Evolutionary conservation across 2,888 invertebrate genomes (phyloP).

Genomic region (Sepioteuthis lessoniana): DNA sequence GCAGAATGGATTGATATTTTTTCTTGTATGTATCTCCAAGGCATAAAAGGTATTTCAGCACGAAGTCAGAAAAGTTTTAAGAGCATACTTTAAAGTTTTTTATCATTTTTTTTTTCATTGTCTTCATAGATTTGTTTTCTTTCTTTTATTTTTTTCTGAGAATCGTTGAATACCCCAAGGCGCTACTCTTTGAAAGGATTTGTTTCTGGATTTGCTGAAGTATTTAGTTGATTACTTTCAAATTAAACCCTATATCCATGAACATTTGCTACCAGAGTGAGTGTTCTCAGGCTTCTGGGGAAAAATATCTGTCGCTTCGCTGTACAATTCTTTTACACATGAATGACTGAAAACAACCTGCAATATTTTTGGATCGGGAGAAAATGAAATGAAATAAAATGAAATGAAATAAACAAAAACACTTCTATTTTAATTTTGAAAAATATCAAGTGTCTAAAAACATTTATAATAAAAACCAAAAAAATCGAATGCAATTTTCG

Average conservation of each 20-base stretch:
- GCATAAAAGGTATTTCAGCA: no score
- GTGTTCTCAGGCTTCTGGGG: neutral
- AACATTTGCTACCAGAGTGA: neutral
- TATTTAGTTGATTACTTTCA: conserved; percentile 20
- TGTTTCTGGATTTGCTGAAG: neutral
- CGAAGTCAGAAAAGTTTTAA: no score
- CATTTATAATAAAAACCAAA: neutral
- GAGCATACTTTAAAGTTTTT: no score
- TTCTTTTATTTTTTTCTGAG: neutral
- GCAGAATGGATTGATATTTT: no score
- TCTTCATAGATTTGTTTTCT: no score
- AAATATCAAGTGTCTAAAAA: neutral
- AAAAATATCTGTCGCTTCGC: neutral
- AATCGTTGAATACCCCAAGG: neutral
- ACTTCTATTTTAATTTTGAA: no score
- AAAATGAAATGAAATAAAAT: neutral
- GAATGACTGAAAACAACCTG: neutral
- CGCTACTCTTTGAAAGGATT: neutral
- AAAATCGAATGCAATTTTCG: neutral
- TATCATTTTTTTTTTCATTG: no score
- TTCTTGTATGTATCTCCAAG: no score
- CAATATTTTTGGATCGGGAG: neutral
- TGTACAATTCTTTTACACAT: neutral
- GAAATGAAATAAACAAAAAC: neutral
- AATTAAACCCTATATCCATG: conserved; percentile 18